These are phyloP conservation scores for Marronus borbonicus DNA, from an alignment of 2,888 invertebrate species.

Conservation along the genomic window DNA sequence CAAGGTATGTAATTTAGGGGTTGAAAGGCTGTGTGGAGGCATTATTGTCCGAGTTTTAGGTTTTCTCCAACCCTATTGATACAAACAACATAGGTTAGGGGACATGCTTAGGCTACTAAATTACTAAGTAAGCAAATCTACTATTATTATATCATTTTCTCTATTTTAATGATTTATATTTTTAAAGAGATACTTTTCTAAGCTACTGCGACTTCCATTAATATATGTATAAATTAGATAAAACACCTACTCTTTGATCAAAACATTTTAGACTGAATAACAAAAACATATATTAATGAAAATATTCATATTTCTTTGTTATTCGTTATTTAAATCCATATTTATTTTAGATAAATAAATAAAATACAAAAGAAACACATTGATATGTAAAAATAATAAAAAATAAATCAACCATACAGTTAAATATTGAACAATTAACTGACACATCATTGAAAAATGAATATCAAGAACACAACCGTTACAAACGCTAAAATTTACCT, in stretches of 20 bases:
- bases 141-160: slow-evolving; percentile 15
- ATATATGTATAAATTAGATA: no score
- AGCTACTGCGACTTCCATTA: neutral
- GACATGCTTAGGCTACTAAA: slow-evolving; percentile 55
- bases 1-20: slow-evolving; percentile 71
- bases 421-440: slow-evolving; percentile 1
- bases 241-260: no score
- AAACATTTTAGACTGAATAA: no score
- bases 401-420: neutral
- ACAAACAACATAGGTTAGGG: slow-evolving; percentile 61
- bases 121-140: slow-evolving; percentile 47
- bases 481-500: slow-evolving; percentile 71
- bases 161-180: neutral
- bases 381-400: slow-evolving; percentile 11
- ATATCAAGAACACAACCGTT: neutral
- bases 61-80: slow-evolving; percentile 83
- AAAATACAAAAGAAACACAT: slow-evolving; percentile 14
- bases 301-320: neutral
- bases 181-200: neutral
- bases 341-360: slow-evolving; percentile 14
- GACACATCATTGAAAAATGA: slow-evolving; percentile 21
- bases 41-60: slow-evolving; percentile 84
- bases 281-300: neutral
- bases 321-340: neutral
- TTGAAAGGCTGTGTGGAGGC: slow-evolving; percentile 75